phyloP scores from a whole-genome alignment of 2,797 vertebrate species.

The Arremon brunneinucha region DNA sequence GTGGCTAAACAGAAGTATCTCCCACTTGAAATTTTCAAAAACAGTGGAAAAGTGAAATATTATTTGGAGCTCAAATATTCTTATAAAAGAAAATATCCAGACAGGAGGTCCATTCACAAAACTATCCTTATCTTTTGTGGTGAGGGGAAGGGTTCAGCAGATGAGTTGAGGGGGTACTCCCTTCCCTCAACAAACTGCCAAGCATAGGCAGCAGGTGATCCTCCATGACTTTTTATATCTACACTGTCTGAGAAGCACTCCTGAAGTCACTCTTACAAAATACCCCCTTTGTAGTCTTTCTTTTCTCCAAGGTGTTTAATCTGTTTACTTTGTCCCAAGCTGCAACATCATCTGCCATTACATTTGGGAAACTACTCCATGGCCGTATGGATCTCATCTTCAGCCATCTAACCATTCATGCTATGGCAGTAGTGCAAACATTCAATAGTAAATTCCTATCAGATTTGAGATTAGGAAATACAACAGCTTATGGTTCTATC shows the following conservation, averaged over 20 bases:
- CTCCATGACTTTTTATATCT: rapidly evolving
- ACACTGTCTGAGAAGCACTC: neutral
- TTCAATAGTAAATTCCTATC: neutral
- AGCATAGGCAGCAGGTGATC: rapidly evolving
- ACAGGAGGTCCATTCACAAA: neutral
- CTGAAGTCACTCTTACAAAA: neutral
- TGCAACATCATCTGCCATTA: neutral
- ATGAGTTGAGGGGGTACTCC: neutral
- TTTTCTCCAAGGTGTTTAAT: neutral
- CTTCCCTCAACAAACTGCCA: neutral
- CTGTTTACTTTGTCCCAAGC: neutral
- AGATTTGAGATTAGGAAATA: neutral
- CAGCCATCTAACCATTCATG: neutral
- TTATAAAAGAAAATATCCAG: neutral
- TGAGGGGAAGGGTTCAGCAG: neutral
- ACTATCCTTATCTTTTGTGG: neutral
- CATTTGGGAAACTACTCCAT: neutral
- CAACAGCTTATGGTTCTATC: neutral
- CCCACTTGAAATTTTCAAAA: neutral
- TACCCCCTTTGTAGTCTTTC: rapidly evolving
- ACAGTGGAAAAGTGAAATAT: neutral
- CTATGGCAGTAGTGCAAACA: neutral
- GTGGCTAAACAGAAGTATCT: neutral
- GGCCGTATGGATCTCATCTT: neutral
- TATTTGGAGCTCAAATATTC: neutral